A percentile compares a stretch with the other conserved stretches of the same genome.
Conservation (phyloP, 2,113 vertebrate species). For the Carassius auratus region DNA sequence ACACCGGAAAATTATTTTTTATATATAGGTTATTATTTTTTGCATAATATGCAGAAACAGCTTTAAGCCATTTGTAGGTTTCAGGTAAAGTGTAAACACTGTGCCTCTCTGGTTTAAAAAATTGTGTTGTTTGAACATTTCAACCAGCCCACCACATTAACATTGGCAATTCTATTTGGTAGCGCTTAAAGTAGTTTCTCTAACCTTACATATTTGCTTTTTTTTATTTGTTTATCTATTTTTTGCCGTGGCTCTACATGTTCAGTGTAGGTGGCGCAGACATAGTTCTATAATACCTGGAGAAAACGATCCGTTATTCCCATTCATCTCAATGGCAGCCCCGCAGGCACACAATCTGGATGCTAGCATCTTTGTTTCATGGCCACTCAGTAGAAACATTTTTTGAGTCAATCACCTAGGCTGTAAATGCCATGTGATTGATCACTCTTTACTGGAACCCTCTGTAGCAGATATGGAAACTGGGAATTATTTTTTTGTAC, state of each 20-base stretch:
- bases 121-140: too few species aligned
- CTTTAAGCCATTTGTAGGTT: background rate
- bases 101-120: background rate
- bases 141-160: background rate
- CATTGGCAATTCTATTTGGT: background rate
- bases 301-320: background rate
- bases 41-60: background rate
- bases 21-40: too few species aligned
- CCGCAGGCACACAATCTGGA: background rate
- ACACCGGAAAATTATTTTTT: too few species aligned
- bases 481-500: background rate
- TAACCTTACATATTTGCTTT: background rate
- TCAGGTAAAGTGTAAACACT: background rate
- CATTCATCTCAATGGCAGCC: background rate
- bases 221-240: background rate
- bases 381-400: background rate
- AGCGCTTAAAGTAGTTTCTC: background rate
- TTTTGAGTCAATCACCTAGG: background rate
- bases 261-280: background rate
- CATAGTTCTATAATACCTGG: background rate
- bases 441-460: background rate
- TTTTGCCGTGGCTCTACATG: background rate
- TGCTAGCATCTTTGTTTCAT: background rate
- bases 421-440: background rate
- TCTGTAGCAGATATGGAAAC: background rate